Evolutionary conservation across 2,797 vertebrate species (phyloP).

Genomic region (Coccyzus lansbergi): DNA sequence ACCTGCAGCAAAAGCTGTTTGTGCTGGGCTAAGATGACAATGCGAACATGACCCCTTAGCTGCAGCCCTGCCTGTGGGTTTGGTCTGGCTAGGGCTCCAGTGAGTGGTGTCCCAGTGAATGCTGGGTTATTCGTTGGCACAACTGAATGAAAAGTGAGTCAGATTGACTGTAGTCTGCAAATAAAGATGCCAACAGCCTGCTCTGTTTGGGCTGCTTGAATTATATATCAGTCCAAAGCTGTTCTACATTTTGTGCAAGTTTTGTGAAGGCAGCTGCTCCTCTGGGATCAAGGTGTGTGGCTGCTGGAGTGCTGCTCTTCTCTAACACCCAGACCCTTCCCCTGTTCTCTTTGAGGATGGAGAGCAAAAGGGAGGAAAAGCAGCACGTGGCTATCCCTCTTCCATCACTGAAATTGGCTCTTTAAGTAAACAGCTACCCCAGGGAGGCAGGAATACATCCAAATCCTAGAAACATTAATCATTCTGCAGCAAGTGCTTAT

Average conservation of each 20-base stretch:
- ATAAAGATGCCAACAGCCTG: not conserved
- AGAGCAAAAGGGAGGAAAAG: not conserved
- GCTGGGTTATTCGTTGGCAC: not conserved
- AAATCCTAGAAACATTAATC: not conserved
- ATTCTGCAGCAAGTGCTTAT: not conserved
- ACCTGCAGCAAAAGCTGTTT: not conserved
- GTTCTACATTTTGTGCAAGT: not conserved
- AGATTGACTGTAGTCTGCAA: not conserved
- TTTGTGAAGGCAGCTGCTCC: not conserved
- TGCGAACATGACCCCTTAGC: fast-evolving
- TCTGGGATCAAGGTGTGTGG: not conserved
- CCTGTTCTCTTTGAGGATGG: not conserved
- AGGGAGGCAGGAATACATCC: not conserved
- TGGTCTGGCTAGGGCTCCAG: not conserved
- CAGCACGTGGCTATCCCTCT: not conserved
- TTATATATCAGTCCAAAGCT: not conserved
- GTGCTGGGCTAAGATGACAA: not conserved
- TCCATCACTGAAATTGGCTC: not conserved
- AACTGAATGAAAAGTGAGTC: not conserved
- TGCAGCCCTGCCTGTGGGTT: not conserved
- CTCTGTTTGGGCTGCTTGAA: not conserved
- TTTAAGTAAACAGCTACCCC: not conserved
- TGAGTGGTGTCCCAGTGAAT: not conserved
- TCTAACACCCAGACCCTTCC: not conserved
- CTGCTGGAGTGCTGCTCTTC: not conserved